Conservation (phyloP, 2,797 vertebrate species). For the Phoeniculus purpureus region DNA sequence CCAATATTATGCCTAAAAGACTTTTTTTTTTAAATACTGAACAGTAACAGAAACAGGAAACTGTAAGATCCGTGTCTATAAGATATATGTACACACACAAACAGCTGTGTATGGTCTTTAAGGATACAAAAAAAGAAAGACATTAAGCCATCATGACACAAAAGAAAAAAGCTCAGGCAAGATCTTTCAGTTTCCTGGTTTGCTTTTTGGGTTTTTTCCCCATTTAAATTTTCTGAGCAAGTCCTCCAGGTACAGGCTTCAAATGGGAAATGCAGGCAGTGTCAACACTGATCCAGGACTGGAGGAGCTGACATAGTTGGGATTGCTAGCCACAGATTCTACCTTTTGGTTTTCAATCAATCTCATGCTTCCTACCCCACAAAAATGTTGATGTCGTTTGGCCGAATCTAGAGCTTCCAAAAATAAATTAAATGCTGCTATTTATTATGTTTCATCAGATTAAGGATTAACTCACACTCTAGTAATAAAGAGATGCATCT, state of each 20-base stretch:
- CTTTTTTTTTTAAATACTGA: neutral
- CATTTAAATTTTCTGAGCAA: neutral
- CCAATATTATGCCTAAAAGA: neutral
- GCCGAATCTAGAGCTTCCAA: neutral
- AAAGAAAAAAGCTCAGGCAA: neutral
- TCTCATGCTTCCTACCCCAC: accelerated
- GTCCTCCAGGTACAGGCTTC: neutral
- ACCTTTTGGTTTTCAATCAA: neutral
- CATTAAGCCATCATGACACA: neutral
- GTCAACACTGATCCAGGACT: neutral
- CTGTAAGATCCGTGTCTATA: neutral
- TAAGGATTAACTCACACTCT: neutral
- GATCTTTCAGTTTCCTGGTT: neutral
- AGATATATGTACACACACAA: neutral
- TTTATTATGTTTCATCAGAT: neutral
- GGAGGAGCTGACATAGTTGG: neutral
- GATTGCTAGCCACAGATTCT: neutral
- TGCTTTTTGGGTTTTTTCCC: neutral
- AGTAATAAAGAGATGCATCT: neutral
- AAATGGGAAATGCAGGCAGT: neutral
- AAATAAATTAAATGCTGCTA: neutral
- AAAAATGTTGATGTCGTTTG: neutral
- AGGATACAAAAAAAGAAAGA: neutral
- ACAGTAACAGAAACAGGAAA: neutral
- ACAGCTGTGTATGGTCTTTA: neutral